phyloP scores from a whole-genome alignment of 2,888 invertebrate species.

The Drosophila percnosoma region DNA sequence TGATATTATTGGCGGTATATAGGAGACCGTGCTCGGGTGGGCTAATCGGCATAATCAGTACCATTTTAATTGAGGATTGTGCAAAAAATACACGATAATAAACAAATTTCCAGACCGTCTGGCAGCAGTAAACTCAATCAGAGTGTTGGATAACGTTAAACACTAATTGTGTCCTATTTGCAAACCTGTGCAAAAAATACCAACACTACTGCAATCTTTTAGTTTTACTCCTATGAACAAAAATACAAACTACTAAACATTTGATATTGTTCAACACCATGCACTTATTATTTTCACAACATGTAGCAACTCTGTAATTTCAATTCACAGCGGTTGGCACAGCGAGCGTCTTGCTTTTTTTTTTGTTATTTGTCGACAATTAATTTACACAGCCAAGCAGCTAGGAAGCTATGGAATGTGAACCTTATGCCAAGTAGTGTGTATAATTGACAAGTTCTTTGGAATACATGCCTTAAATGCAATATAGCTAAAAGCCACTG shows the following conservation, averaged over 20 bases:
- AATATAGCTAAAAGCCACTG: slow-evolving; percentile 1
- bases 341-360: slow-evolving; percentile 44
- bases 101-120: slow-evolving; percentile 50
- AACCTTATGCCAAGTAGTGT: slow-evolving; percentile 3
- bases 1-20: slow-evolving; percentile 80
- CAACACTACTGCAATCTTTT: not conserved
- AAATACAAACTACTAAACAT: not conserved
- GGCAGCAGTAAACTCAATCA: slow-evolving; percentile 46
- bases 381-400: slow-evolving; percentile 25
- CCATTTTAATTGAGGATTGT: slow-evolving; percentile 76
- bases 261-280: slow-evolving; percentile 34
- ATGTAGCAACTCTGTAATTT: slow-evolving; percentile 52
- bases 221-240: not conserved
- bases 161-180: not conserved
- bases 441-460: slow-evolving; percentile 10
- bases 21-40: slow-evolving; percentile 81
- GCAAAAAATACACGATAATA: slow-evolving; percentile 46
- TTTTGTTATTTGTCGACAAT: not conserved
- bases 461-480: slow-evolving; percentile 24
- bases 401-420: slow-evolving; percentile 22
- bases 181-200: not conserved
- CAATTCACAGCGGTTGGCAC: slow-evolving; percentile 63
- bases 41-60: slow-evolving; percentile 79
- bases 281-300: slow-evolving; percentile 10
- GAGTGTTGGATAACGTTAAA: slow-evolving; percentile 44